Base-by-base conservation (phyloP, 2,113 vertebrate genomes). In the Scomber japonicus region DNA sequence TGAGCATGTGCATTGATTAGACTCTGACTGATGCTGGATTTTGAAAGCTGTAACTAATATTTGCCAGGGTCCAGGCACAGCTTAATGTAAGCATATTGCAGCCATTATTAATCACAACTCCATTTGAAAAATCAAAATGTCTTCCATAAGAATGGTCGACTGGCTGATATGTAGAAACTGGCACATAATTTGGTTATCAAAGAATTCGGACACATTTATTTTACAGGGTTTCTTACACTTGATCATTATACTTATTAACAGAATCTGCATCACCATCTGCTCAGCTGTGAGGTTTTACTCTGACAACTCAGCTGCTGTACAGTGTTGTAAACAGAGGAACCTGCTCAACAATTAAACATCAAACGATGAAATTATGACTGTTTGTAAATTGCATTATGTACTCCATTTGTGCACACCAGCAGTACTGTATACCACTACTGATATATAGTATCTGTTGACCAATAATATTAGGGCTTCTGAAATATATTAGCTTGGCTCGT, bases 211-310 rank as follows among this genome's bases (percentile, higher is more conserved):
- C 50, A 56, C 30, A 46, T 13, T 17, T 35, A 15, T 24, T 57
- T 81, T 62, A 30, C 21, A 50, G 2, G n/a, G 21, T n/a, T 67
- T 69, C 51, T 24, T 63, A 51, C 65, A 69, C 30, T 50, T 70
- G 57, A 73, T 71, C 56, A 84, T 80, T 69, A 70, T 5, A 59
- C 50, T 40, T 49, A 85, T 71, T 56, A 73, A n/a, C 48, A 79
- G 17, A 83, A 83, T 76, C 63, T 71, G 59, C 75, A 82, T 82
- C 71, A 71, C 81, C 75, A 70, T 84, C 71, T 84, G 78, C 71
- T 75, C 16, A 81, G 74, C 50, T 85, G 81, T 76, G 63, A 84
- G 73, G 71, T 80, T 81, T 81, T 46, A 76, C 63, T 83, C 61
- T 56, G 24, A 57, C 80, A 79, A 55, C 67, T 73, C 63, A 50